phyloP scores from a whole-genome alignment of 2,888 invertebrate species.

The Tuberolachnus salignus region DNA sequence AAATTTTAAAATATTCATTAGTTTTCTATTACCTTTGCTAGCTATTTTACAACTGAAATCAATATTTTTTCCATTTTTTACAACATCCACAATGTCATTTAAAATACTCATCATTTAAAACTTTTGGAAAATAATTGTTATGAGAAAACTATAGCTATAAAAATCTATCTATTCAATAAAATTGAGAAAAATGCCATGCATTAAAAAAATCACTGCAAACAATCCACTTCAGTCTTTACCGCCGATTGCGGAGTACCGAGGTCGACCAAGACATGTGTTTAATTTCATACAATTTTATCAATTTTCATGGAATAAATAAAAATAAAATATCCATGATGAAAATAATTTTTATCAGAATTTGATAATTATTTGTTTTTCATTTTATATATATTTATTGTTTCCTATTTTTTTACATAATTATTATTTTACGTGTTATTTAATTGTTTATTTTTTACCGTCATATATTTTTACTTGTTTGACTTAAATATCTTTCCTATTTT shows the following conservation, averaged over 20 bases:
- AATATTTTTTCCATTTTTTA: slow-evolving; percentile 28
- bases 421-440: slow-evolving; percentile 26
- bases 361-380: slow-evolving; percentile 55
- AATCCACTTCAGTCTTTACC: background rate
- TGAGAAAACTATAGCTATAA: background rate
- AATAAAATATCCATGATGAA: slow-evolving; percentile 36
- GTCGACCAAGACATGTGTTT: background rate
- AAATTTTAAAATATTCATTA: background rate
- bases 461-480: background rate
- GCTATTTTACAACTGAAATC: slow-evolving; percentile 26
- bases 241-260: background rate
- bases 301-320: slow-evolving; percentile 25
- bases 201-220: background rate
- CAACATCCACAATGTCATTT: background rate
- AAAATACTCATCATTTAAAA: slow-evolving; percentile 17
- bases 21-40: slow-evolving; percentile 35
- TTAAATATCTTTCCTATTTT: background rate
- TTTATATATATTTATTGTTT: slow-evolving; percentile 38
- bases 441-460: slow-evolving; percentile 1
- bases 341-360: slow-evolving; percentile 36
- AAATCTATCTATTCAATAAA: background rate
- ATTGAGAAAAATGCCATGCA: too few relatives aligned
- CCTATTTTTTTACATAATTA: slow-evolving; percentile 37
- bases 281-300: background rate
- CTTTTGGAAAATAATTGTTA: background rate